Evolutionary conservation across 2,113 vertebrate genomes (phyloP), one percentile per base, ranked within the genome.

Genomic region (Vidua chalybeata): DNA sequence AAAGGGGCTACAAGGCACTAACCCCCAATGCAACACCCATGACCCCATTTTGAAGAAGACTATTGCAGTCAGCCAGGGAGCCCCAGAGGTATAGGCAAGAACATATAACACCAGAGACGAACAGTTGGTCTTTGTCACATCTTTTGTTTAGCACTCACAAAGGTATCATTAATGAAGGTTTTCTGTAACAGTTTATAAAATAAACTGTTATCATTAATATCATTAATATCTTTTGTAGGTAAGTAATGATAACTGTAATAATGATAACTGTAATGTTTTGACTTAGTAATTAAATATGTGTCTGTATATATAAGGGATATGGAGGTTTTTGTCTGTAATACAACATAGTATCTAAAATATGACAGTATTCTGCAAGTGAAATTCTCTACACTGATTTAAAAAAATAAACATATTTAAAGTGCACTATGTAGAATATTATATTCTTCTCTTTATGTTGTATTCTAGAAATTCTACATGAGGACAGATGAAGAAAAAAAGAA

Each of bases 221-320:
- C 31, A 49, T 35, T 46, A 43, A 41, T 51, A 13, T 11, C 6
- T 51, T 83, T 66, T 49, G 35, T 31, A 72, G 31, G 5, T 52
- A 30, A 66, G 13, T 75, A 51, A 61, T 59, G 20, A 30, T 30
- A 66, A 24, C 5, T 28, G 3, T 15, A 35, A 13, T 7, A 51
- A 61, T 59, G 20, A 30, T 30, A 66, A 24, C 5, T 28, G 3
- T 15, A 35, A 13, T 7, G 4, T 54, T 74, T 58, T 62, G 4
- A 52, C 41, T 51, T 55, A 7, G 5, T 56, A 55, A 11, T 68
- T 78, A 87, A 84, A 55, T 45, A 62, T 30, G 68, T 76, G 7
- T 35, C 17, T 59, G 2, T 4, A 21, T 18, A 17, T 45, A n/a
- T 49, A 73, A 56, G 4, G 0, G 1, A 4, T 81, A 2, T 61